Conservation (phyloP, 2,113 vertebrate genomes). For the Bungarus multicinctus region DNA sequence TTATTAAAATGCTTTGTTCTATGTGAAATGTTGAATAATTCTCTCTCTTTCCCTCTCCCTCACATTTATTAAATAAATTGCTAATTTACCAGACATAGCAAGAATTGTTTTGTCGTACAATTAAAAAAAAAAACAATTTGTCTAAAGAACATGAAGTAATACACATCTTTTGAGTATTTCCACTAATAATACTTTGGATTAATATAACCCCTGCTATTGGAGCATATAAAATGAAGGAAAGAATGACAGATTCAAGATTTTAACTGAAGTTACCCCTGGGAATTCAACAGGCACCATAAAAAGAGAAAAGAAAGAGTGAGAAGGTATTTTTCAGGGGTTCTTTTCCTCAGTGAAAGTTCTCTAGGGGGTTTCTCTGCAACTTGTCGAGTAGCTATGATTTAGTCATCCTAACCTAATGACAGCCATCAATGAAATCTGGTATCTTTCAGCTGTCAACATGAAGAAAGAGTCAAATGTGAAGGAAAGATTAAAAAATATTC, state of each 20-base stretch:
- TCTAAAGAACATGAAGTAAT: conserved; percentile 9
- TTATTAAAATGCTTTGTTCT: not conserved
- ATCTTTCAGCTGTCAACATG: conserved; percentile 59
- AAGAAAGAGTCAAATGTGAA: conserved; percentile 55
- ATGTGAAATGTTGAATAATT: not conserved
- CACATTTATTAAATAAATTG: conserved; percentile 46
- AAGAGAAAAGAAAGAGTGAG: conserved; percentile 55
- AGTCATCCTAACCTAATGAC: conserved; percentile 59
- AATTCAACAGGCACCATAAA: conserved; percentile 36
- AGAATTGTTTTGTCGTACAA: conserved; percentile 18
- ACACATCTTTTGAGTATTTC: conserved; percentile 33
- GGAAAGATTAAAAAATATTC: conserved; percentile 42
- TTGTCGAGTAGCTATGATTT: conserved; percentile 58
- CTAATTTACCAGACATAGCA: conserved; percentile 5
- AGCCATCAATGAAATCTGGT: conserved; percentile 56
- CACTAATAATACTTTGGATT: conserved; percentile 47
- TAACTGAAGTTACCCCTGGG: conserved; percentile 60
- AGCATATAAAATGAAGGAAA: conserved; percentile 48
- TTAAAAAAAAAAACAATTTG: conserved; percentile 9
- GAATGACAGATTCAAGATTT: conserved; percentile 51
- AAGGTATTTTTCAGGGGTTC: conserved; percentile 56
- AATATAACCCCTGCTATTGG: conserved; percentile 31
- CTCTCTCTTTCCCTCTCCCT: not conserved
- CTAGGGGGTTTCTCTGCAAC: conserved; percentile 59
- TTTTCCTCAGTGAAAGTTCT: conserved; percentile 58